Percentiles rank a stretch among this genome's conserved stretches.
Conservation (phyloP, 2,113 vertebrate genomes). For the Mormyrus iriodes region DNA sequence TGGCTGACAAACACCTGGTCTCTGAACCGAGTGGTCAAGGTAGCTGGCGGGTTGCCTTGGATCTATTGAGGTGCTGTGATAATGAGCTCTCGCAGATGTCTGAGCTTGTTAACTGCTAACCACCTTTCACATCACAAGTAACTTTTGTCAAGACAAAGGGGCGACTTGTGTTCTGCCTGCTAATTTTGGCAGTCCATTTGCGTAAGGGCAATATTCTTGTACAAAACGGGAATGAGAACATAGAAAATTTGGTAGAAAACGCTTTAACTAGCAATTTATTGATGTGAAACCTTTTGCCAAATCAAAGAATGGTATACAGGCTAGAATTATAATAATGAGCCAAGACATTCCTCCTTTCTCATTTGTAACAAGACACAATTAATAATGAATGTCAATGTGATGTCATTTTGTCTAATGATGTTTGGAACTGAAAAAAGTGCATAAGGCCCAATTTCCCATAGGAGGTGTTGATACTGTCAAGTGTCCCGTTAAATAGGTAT, state of each 20-base stretch:
- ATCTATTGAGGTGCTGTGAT: not conserved
- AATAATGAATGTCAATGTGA: not conserved
- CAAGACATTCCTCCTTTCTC: not conserved
- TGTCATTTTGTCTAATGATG: not conserved
- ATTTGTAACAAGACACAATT: not conserved
- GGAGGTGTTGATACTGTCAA: not conserved
- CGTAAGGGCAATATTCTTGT: not conserved
- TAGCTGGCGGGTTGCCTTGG: not conserved
- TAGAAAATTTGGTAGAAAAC: not conserved
- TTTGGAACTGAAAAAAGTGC: not conserved
- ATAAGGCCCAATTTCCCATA: not conserved
- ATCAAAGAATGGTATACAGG: not conserved
- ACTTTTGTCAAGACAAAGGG: not conserved
- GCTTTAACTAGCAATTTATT: not conserved
- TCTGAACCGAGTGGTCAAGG: not conserved
- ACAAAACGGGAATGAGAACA: not conserved
- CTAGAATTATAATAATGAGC: not conserved
- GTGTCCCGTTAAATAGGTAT: not conserved
- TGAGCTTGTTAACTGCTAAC: not conserved
- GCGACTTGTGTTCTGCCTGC: not conserved
- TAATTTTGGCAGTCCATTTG: not conserved
- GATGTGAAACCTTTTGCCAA: not conserved
- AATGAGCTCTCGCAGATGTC: not conserved
- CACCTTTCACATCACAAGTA: not conserved
- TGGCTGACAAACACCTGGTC: not conserved